Percentiles rank a stretch among this genome's conserved stretches.
These are phyloP conservation scores for Gymnocheta viridis DNA, from an alignment of 2,888 invertebrate genomes.

Conservation along the genomic window DNA sequence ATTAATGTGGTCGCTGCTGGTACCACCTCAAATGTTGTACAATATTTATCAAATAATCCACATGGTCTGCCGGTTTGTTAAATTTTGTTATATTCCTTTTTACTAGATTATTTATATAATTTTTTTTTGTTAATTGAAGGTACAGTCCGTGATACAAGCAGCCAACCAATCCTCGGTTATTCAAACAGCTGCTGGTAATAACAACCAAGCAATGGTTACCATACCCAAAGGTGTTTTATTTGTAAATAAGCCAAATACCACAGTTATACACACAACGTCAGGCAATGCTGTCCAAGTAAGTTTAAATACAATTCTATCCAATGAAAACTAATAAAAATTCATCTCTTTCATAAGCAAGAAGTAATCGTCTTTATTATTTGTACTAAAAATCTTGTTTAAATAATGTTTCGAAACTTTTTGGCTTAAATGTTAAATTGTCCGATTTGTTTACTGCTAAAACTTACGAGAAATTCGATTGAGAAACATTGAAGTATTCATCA, in stretches of 20 bases:
- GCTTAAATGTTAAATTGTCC: background rate
- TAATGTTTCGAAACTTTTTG: constrained; percentile 14
- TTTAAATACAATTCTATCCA: constrained; percentile 68
- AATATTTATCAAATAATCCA: constrained; percentile 87
- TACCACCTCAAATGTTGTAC: constrained; percentile 90
- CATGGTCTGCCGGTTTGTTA: constrained; percentile 86
- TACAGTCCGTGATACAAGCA: constrained; percentile 96
- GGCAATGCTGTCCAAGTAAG: constrained; percentile 86
- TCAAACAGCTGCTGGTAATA: constrained; percentile 94
- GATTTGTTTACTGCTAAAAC: no score
- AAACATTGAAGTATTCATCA: no score
- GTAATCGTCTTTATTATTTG: constrained; percentile 29
- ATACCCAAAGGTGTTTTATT: constrained; percentile 95
- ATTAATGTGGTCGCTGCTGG: constrained; percentile 67
- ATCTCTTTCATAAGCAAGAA: background rate
- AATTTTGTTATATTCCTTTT: background rate
- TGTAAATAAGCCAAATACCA: constrained; percentile 92
- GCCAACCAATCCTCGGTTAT: constrained; percentile 97
- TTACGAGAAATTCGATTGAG: background rate
- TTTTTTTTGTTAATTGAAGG: constrained; percentile 45
- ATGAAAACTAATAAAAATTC: background rate
- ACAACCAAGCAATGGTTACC: constrained; percentile 91
- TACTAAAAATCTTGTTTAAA: constrained; percentile 10
- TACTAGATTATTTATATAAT: background rate
- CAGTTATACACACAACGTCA: constrained; percentile 95